Conservation (phyloP, 2,113 vertebrate genomes). For the Chrysemys picta region DNA sequence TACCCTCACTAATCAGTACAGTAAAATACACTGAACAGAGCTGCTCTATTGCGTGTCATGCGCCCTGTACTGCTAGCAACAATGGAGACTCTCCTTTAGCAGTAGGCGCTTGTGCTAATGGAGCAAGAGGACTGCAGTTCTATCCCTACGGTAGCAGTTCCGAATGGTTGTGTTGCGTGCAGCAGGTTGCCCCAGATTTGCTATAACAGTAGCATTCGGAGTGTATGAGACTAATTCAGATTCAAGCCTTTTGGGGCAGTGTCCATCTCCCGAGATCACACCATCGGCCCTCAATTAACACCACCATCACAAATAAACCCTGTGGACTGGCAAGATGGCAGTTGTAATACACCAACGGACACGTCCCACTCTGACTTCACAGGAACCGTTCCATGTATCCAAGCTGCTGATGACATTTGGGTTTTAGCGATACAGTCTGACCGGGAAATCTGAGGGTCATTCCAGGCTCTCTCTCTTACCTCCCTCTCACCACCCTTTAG, state of each 20-base stretch:
- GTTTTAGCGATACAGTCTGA: slow-evolving; percentile 43
- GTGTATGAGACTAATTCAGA: neutral
- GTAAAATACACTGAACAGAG: neutral
- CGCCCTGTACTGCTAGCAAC: neutral
- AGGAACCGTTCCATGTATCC: slow-evolving; percentile 31
- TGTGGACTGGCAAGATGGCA: slow-evolving; percentile 53
- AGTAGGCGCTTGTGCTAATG: neutral
- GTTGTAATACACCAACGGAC: slow-evolving; percentile 59
- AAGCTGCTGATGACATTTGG: slow-evolving; percentile 62
- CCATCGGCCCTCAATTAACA: slow-evolving; percentile 38
- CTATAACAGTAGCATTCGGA: fast-evolving
- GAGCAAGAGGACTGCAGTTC: fast-evolving
- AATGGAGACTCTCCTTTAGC: fast-evolving
- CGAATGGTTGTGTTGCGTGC: fast-evolving
- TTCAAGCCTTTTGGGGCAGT: fast-evolving
- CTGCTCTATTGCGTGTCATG: no score
- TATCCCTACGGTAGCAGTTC: neutral
- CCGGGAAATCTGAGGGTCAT: slow-evolving; percentile 45
- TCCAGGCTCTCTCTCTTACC: neutral
- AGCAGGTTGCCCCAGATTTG: slow-evolving; percentile 7
- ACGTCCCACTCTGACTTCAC: slow-evolving; percentile 53
- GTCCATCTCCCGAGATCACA: neutral
- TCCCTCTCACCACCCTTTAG: neutral
- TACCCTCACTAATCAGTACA: fast-evolving
- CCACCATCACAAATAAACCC: slow-evolving; percentile 55